Base-by-base conservation (phyloP, 2,113 vertebrate genomes). In the Kryptolebias marmoratus region DNA sequence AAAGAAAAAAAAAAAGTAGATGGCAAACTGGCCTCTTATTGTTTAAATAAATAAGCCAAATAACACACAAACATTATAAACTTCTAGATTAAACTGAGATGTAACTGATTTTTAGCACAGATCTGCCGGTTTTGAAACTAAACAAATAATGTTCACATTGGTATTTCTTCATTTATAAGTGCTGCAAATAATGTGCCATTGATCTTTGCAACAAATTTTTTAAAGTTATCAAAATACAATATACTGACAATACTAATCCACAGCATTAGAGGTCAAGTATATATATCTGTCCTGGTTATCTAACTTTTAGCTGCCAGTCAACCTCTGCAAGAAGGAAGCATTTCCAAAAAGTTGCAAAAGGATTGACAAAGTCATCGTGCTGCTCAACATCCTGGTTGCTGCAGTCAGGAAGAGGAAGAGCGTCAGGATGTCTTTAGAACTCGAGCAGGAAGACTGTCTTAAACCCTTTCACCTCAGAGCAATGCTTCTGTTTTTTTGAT, bases 381-480 rank as follows among this genome's bases (percentile, higher is more conserved):
- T 42, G 56, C 48, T 74, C 68, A 60, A 85, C 79, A 78, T 88
- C 85, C 84, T 88, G 83, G 56, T 75, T 31, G 1, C 42, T 5
- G 18, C 2, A 27, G 62, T 62, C 86, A 87, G 87, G 84, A 84
- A 80, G 67, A 80, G 81, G 88, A 89, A 88, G 68, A 68, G 73
- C 58, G 27, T 82, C 82, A 81, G 74, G 85, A 85, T 82, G 79
- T 64, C 60, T 78, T 81, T 74, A 75, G 55, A 79, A 73, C 71
- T n/a, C 1, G 16, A 54, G 39, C 78, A 82, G 87, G 87, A 90
- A 87, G 69, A 87, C 47, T 2, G 28, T 58, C 47, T 64, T 16
- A 13, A 30, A 68, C 64, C 30, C 59, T 30, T 49, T 52, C 36
- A 22, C 61, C 4, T 0, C 50, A 6, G 63, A 79, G 57, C 54